A percentile compares a stretch with the other conserved stretches of the same genome.
These are phyloP conservation scores for Nymphicus hollandicus DNA, from an alignment of 2,113 vertebrate species.

Conservation along the genomic window DNA sequence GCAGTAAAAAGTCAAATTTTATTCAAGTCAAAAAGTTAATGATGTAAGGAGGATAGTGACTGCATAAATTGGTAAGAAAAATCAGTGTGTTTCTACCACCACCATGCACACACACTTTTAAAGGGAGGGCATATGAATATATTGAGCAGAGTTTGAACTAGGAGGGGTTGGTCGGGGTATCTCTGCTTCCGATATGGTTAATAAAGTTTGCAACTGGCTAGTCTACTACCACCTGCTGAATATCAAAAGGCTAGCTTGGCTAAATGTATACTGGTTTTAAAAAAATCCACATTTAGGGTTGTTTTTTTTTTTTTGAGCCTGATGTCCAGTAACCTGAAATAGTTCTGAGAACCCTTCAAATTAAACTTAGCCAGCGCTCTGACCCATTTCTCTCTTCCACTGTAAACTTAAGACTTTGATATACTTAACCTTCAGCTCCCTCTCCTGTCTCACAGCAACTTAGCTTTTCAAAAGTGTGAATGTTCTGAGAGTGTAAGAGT, in stretches of 20 bases:
- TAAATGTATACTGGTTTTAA: background rate
- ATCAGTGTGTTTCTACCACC: background rate
- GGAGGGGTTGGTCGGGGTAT: background rate
- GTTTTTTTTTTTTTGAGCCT: background rate
- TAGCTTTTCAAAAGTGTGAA: background rate
- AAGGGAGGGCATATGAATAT: too few relatives aligned
- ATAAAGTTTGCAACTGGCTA: background rate
- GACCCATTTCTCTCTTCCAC: background rate
- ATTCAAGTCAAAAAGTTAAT: background rate
- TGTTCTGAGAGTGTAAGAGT: background rate
- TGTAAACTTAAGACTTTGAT: background rate
- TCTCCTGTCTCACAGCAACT: background rate
- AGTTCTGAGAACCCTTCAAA: background rate
- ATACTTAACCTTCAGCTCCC: background rate
- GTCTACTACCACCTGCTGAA: background rate
- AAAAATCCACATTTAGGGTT: background rate
- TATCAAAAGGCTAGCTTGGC: background rate
- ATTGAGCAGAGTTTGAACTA: background rate
- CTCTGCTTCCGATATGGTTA: background rate
- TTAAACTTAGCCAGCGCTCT: background rate
- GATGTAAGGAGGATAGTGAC: background rate
- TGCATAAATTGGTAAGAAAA: background rate
- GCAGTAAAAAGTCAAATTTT: background rate
- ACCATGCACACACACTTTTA: accelerated
- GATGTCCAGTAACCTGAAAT: background rate